phyloP scores from a whole-genome alignment of 1,140 invertebrate genomes.

The Drosophila albomicans region DNA sequence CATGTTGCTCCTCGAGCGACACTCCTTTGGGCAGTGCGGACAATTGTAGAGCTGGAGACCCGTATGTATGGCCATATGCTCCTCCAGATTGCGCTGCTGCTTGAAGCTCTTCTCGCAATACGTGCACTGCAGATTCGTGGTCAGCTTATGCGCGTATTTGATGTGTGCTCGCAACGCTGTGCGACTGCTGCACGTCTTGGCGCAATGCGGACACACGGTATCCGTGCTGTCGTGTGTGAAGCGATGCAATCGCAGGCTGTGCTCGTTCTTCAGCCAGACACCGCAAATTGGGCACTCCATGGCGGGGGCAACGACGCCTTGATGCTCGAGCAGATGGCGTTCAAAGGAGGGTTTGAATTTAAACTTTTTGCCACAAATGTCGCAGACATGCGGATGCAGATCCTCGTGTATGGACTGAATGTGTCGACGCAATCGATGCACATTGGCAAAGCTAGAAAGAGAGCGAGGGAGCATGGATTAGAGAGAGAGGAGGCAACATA shows the following conservation, averaged over 20 bases:
- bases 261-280: conserved; percentile 78
- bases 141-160: conserved; percentile 74
- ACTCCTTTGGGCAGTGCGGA: conserved; percentile 81
- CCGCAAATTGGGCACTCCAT: conserved; percentile 71
- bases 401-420: conserved; percentile 78
- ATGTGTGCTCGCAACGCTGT: conserved; percentile 72
- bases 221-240: conserved; percentile 72
- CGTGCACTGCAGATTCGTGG: conserved; percentile 72
- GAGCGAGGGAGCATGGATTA: not conserved
- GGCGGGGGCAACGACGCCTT: conserved; percentile 70
- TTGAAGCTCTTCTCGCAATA: conserved; percentile 81
- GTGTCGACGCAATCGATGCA: conserved; percentile 68
- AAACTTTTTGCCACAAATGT: conserved; percentile 79
- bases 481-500: not conserved
- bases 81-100: conserved; percentile 74
- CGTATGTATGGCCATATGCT: conserved; percentile 84
- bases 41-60: conserved; percentile 81
- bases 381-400: conserved; percentile 73
- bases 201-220: conserved; percentile 66
- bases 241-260: conserved; percentile 68
- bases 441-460: conserved; percentile 63
- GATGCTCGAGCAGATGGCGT: conserved; percentile 69
- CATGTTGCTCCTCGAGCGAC: conserved; percentile 82
- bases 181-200: conserved; percentile 64
- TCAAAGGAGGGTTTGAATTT: conserved; percentile 81